These are phyloP conservation scores for Loriculus beryllinus DNA, from an alignment of 2,797 vertebrate species.

Conservation along the genomic window DNA sequence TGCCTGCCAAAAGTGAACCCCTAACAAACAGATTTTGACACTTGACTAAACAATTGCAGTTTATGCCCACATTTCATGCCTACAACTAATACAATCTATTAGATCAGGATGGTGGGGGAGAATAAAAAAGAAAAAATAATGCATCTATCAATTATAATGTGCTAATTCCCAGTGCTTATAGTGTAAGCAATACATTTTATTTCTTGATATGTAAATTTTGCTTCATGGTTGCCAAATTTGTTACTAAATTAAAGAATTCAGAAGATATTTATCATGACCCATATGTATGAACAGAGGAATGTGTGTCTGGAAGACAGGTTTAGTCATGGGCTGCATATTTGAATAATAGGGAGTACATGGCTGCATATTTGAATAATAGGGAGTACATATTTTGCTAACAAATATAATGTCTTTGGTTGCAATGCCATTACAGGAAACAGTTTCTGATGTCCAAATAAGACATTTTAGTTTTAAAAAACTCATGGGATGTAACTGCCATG, in stretches of 20 bases:
- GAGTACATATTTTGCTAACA: not conserved
- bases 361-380: not conserved
- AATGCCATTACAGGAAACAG: not conserved
- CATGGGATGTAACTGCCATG: not conserved
- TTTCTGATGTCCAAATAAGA: not conserved
- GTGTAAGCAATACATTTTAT: not conserved
- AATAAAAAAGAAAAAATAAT: not conserved
- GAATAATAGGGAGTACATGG: not conserved
- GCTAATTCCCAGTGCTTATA: not conserved
- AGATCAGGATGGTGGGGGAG: not conserved
- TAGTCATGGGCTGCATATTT: not conserved
- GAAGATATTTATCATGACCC: not conserved
- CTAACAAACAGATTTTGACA: not conserved
- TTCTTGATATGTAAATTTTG: not conserved
- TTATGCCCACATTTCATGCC: not conserved
- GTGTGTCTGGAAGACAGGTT: not conserved
- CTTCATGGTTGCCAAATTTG: not conserved
- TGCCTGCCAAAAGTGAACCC: not conserved
- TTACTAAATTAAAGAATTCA: not conserved
- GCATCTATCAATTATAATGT: not conserved
- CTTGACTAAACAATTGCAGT: not conserved
- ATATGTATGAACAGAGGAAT: not conserved
- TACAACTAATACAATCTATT: not conserved
- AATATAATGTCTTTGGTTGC: not conserved
- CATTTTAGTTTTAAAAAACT: not conserved